A percentile compares a stretch with the other conserved stretches of the same genome.
Conservation (phyloP, 2,888 invertebrate species). For the Apamea sordens region DNA sequence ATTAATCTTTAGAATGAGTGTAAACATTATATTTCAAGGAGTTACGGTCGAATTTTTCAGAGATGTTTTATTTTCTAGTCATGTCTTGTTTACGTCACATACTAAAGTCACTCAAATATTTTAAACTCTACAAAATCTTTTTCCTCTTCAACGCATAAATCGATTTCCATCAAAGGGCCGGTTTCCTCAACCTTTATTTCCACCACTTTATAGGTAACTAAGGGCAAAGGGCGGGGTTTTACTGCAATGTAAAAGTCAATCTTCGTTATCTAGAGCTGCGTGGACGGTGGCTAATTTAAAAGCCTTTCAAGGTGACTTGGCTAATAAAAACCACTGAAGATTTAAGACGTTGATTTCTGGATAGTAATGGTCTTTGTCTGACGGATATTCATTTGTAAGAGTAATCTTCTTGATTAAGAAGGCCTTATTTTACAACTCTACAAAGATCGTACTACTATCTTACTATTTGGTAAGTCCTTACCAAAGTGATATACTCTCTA, state of each 20-base stretch:
- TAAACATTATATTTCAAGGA: not conserved
- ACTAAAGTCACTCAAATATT: slow-evolving; percentile 3
- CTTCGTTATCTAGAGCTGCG: slow-evolving; percentile 74
- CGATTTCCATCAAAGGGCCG: slow-evolving; percentile 63
- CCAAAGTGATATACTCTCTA: not conserved
- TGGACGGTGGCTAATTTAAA: slow-evolving; percentile 69
- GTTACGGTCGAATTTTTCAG: not conserved
- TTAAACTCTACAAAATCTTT: not conserved
- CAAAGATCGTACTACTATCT: not conserved
- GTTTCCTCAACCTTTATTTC: slow-evolving; percentile 51
- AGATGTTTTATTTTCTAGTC: not conserved
- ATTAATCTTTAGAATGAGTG: not conserved
- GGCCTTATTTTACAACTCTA: not conserved
- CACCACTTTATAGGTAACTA: slow-evolving; percentile 58
- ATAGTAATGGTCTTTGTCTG: slow-evolving; percentile 7
- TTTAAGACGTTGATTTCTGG: slow-evolving; percentile 24
- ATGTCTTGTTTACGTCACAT: not conserved
- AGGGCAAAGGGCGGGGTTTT: slow-evolving; percentile 67
- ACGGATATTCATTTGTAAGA: not conserved
- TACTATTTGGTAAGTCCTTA: not conserved
- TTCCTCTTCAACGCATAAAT: slow-evolving; percentile 46
- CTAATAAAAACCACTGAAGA: slow-evolving; percentile 42
- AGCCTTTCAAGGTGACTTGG: slow-evolving; percentile 67
- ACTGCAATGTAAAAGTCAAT: slow-evolving; percentile 78
- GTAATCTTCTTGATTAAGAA: not conserved